phyloP scores from a whole-genome alignment of 2,113 vertebrate species.

The Acinonyx jubatus region DNA sequence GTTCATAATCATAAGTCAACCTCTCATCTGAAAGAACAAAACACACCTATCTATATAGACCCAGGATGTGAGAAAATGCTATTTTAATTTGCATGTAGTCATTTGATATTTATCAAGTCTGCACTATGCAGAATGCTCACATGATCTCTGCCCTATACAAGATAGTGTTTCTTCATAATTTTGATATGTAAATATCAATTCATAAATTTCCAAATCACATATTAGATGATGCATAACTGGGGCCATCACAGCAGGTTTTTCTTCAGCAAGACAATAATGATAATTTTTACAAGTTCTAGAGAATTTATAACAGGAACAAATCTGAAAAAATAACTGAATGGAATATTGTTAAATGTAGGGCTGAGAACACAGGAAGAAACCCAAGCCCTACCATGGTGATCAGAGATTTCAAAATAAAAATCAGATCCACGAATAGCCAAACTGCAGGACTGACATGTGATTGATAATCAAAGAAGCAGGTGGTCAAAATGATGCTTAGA shows the following conservation, averaged over 20 bases:
- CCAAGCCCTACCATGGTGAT: neutral
- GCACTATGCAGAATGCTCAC: conserved; percentile 16
- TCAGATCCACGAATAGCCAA: neutral
- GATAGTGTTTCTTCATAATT: conserved; percentile 48
- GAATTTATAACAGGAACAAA: conserved; percentile 20
- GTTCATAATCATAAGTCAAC: conserved; percentile 62
- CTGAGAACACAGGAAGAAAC: conserved; percentile 6
- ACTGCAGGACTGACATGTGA: neutral
- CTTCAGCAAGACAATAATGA: neutral
- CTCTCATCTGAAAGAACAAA: conserved; percentile 48
- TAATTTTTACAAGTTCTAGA: neutral
- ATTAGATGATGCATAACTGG: conserved; percentile 24
- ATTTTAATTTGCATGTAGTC: conserved; percentile 64
- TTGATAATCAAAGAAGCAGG: neutral
- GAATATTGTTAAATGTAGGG: neutral
- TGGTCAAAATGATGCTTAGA: neutral
- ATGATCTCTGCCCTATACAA: conserved; percentile 47
- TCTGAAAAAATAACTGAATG: conserved; percentile 23
- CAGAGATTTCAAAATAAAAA: neutral
- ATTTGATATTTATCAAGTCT: conserved; percentile 68
- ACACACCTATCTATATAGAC: conserved; percentile 48
- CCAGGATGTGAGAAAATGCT: conserved; percentile 46
- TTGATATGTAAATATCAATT: conserved; percentile 70
- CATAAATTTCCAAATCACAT: conserved; percentile 57
- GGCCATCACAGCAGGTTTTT: neutral